Evolutionary conservation across 2,888 invertebrate species (phyloP).

Genomic region (Oxycera nigricornis): DNA sequence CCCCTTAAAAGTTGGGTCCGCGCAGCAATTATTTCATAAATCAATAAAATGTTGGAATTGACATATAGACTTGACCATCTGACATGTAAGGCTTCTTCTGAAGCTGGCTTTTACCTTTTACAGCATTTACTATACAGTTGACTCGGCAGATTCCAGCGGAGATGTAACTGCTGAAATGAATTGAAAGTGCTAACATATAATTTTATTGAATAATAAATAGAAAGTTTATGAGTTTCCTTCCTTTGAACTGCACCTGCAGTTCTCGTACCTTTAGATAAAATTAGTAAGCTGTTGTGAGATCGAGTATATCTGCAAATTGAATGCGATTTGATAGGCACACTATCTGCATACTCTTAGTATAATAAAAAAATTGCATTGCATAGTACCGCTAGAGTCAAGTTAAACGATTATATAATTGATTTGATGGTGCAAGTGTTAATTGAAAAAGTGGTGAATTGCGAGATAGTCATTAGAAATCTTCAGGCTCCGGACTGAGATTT

Average conservation of each 20-base stretch:
- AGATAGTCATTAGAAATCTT: too few species aligned
- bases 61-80: conserved; percentile 17
- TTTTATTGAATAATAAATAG: background rate
- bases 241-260: background rate
- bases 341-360: too few species aligned
- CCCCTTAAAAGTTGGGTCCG: conserved; percentile 17
- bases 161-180: too few species aligned
- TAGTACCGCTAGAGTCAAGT: too few species aligned
- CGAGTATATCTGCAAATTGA: too few species aligned
- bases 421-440: too few species aligned
- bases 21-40: conserved; percentile 39
- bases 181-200: background rate
- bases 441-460: too few species aligned
- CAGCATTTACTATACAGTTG: background rate
- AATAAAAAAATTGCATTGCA: too few species aligned
- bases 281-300: background rate
- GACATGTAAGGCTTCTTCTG: conserved; percentile 5
- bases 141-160: background rate
- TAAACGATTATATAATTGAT: too few species aligned
- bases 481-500: too few species aligned
- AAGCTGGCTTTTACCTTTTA: conserved; percentile 33
- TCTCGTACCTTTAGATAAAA: background rate
- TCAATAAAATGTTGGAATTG: conserved; percentile 39
- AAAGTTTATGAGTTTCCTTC: background rate
- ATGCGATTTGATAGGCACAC: too few species aligned